Percentiles rank a stretch among this genome's conserved stretches.
phyloP scores from a whole-genome alignment of 2,888 invertebrate species.

The Calephelis perditalis region DNA sequence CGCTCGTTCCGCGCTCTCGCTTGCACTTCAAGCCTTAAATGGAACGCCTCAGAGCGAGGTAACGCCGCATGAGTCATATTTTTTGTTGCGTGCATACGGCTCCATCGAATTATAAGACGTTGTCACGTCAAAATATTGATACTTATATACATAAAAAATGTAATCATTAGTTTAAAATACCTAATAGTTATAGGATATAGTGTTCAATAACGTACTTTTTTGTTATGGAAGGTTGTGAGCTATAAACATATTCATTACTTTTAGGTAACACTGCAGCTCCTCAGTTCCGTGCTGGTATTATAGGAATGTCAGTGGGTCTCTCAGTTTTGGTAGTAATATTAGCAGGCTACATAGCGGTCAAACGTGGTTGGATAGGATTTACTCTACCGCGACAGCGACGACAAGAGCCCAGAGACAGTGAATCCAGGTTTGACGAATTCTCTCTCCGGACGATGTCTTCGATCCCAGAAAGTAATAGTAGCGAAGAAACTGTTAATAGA shows the following conservation, averaged over 20 bases:
- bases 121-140: no score
- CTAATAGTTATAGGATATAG: no score
- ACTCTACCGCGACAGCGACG: background rate
- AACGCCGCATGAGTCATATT: no score
- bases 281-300: slow-evolving; percentile 44
- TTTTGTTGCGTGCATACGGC: no score
- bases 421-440: slow-evolving; percentile 7
- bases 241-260: slow-evolving; percentile 14
- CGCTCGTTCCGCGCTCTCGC: no score
- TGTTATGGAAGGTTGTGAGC: no score
- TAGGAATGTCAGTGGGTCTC: slow-evolving; percentile 45
- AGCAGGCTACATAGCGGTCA: slow-evolving; percentile 41
- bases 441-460: slow-evolving; percentile 15
- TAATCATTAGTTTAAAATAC: no score
- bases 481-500: slow-evolving; percentile 5
- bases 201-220: no score
- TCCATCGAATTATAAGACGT: no score
- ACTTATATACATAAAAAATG: no score
- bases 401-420: background rate
- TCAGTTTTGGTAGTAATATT: slow-evolving; percentile 37
- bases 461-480: slow-evolving; percentile 14
- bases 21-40: no score
- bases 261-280: slow-evolving; percentile 20
- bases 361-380: slow-evolving; percentile 22
- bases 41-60: no score